phyloP scores from a whole-genome alignment of 35 echinoderm and acorn worm species.

The Heliocidaris tuberculata region DNA sequence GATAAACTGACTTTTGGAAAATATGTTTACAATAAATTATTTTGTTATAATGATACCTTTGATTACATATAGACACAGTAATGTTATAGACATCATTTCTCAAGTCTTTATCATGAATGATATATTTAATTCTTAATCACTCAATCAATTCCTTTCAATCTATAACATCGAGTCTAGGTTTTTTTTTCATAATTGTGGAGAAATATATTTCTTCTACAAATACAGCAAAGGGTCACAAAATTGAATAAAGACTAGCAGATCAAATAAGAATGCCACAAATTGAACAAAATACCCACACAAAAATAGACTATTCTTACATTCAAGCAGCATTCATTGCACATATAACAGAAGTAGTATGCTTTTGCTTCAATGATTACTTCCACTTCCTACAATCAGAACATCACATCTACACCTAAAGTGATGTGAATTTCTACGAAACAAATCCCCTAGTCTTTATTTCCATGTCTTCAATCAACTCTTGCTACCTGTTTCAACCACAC shows the following conservation, averaged over 20 bases:
- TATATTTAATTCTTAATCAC: no score
- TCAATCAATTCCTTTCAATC: no score
- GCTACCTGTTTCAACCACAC: slow-evolving; percentile 8
- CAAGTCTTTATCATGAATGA: no score
- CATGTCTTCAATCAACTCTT: background rate
- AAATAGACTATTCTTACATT: background rate
- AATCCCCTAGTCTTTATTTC: background rate
- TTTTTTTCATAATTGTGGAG: no score
- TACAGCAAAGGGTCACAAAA: no score
- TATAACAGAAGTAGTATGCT: background rate
- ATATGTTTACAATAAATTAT: no score
- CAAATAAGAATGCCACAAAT: background rate
- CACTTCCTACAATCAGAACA: background rate
- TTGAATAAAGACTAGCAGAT: background rate
- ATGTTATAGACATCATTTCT: no score
- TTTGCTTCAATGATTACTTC: background rate
- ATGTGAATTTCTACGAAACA: background rate
- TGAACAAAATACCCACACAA: background rate
- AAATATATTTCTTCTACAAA: no score
- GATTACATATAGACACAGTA: no score
- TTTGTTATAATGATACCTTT: no score
- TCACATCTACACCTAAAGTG: background rate
- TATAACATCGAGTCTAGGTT: no score
- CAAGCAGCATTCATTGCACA: background rate
- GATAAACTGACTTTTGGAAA: no score